A percentile compares a stretch with the other conserved stretches of the same genome.
Conservation (phyloP, 2,888 invertebrate genomes). For the Cetonia aurata region DNA sequence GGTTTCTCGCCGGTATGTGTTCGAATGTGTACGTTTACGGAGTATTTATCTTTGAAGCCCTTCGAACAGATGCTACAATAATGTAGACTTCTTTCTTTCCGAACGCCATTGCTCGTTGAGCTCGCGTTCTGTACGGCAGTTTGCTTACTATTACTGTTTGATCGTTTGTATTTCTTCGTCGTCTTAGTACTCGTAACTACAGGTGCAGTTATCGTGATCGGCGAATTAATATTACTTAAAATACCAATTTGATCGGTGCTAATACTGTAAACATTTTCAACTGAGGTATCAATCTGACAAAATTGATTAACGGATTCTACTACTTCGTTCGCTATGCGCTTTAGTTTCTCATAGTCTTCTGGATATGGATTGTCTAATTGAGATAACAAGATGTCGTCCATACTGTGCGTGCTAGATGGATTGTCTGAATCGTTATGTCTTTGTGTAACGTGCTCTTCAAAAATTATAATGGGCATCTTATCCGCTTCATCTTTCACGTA, state of each 20-base stretch:
- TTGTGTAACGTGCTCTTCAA: slow-evolving; percentile 61
- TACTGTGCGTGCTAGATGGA: slow-evolving; percentile 69
- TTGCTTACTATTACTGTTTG: slow-evolving; percentile 63
- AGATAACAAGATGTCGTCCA: slow-evolving; percentile 78
- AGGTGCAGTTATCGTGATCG: slow-evolving; percentile 67
- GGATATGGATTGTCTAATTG: slow-evolving; percentile 78
- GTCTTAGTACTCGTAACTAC: slow-evolving; percentile 74
- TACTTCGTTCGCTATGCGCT: slow-evolving; percentile 86
- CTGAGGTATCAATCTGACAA: slow-evolving; percentile 69
- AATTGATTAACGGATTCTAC: slow-evolving; percentile 82
- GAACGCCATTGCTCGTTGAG: slow-evolving; percentile 78
- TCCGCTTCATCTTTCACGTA: slow-evolving; percentile 63
- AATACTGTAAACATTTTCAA: slow-evolving; percentile 71
- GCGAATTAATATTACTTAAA: slow-evolving; percentile 62
- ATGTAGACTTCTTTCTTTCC: slow-evolving; percentile 90
- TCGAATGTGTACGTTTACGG: slow-evolving; percentile 96
- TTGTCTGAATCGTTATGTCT: slow-evolving; percentile 65
- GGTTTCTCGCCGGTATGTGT: slow-evolving; percentile 99
- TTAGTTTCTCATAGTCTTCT: slow-evolving; percentile 87
- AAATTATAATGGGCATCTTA: slow-evolving; percentile 62
- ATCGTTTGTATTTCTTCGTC: slow-evolving; percentile 79
- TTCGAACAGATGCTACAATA: slow-evolving; percentile 94
- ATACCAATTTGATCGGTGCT: slow-evolving; percentile 63
- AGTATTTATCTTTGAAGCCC: slow-evolving; percentile 96
- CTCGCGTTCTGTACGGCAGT: slow-evolving; percentile 66